phyloP scores from a whole-genome alignment of 2,797 vertebrate species.

The Australoheros facetus region DNA sequence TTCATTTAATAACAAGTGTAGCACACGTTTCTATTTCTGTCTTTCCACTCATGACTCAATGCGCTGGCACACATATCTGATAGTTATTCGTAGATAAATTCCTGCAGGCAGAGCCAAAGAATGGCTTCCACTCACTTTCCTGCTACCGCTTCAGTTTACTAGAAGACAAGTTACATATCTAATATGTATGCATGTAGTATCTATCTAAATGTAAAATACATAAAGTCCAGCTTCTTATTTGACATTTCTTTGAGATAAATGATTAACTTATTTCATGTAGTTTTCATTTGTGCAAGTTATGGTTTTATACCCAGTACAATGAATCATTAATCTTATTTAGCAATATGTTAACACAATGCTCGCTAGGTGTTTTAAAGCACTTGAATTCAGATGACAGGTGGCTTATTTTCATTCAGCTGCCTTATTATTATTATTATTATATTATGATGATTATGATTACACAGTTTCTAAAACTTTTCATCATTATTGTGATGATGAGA shows the following conservation, averaged over 20 bases:
- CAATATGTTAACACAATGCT: not conserved
- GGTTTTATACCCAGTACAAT: not conserved
- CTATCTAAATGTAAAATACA: not conserved
- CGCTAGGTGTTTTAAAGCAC: not conserved
- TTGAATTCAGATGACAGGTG: too few species aligned
- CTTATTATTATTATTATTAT: too few species aligned
- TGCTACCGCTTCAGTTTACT: not conserved
- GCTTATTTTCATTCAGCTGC: too few species aligned
- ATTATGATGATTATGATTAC: too few species aligned
- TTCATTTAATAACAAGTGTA: not conserved
- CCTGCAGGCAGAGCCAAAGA: not conserved
- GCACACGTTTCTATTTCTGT: not conserved
- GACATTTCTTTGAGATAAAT: not conserved
- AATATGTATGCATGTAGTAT: not conserved
- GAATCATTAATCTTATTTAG: not conserved
- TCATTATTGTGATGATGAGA: not conserved
- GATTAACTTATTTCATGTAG: not conserved
- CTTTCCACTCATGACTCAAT: not conserved
- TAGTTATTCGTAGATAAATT: not conserved
- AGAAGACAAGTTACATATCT: not conserved
- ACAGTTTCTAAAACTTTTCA: not conserved
- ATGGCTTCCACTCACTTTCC: not conserved
- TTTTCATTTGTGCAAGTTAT: not conserved
- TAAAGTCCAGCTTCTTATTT: not conserved
- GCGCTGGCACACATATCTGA: accelerated